Percentiles rank a stretch among this genome's conserved stretches.
Conservation (phyloP, 23 tunicate species). For the Clavelina lepadiformis region DNA sequence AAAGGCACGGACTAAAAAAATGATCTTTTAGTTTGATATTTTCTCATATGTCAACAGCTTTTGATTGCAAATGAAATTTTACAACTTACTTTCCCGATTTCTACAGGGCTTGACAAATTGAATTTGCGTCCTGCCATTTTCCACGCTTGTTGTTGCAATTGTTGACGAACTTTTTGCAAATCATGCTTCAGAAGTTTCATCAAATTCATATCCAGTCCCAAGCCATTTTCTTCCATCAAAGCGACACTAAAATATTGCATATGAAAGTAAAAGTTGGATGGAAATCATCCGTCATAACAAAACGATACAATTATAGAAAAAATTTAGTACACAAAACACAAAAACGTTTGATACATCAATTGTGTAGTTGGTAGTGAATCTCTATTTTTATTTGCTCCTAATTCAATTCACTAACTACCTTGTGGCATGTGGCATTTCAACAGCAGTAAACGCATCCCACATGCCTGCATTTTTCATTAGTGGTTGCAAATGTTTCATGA, state of each 20-base stretch:
- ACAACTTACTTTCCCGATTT: conserved; percentile 48
- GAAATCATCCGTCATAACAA: too few relatives aligned
- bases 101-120: conserved; percentile 46
- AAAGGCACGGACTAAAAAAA: too few relatives aligned
- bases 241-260: too few relatives aligned
- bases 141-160: conserved; percentile 62
- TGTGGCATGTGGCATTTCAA: conserved; percentile 36
- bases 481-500: conserved; percentile 26
- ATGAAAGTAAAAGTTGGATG: too few relatives aligned
- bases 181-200: conserved; percentile 10
- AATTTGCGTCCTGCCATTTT: conserved; percentile 47
- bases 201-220: conserved; percentile 7
- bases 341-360: too few relatives aligned
- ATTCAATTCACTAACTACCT: neutral
- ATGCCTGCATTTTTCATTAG: conserved; percentile 13
- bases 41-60: too few relatives aligned
- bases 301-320: too few relatives aligned
- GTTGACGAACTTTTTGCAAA: conserved; percentile 4
- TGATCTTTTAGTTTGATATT: too few relatives aligned
- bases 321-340: too few relatives aligned
- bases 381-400: neutral
- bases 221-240: conserved; percentile 55
- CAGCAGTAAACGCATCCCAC: conserved; percentile 24
- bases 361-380: too few relatives aligned
- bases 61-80: too few relatives aligned